Conservation (phyloP, 2,888 invertebrate genomes). For the Xylota segnis region DNA sequence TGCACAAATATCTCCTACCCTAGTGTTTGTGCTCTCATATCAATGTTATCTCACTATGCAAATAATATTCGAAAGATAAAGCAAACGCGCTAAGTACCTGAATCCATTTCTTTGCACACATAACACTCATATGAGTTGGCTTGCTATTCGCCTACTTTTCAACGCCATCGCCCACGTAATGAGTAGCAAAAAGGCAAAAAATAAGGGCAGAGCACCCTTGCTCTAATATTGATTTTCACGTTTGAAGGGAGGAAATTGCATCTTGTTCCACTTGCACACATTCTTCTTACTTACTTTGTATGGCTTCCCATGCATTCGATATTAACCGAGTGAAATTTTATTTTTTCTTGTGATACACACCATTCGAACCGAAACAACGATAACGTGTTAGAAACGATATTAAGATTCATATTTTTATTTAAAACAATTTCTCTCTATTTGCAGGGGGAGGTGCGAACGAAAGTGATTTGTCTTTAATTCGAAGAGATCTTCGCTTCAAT, state of each 20-base stretch:
- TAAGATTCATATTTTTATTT: constrained; percentile 12
- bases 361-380: constrained; percentile 70
- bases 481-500: constrained; percentile 79
- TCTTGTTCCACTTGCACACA: constrained; percentile 66
- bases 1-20: constrained; percentile 2
- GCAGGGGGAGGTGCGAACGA: constrained; percentile 84
- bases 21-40: constrained; percentile 8
- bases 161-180: constrained; percentile 5
- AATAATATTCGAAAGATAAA: constrained; percentile 27
- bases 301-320: constrained; percentile 67
- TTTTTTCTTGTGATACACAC: constrained; percentile 42
- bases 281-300: constrained; percentile 46
- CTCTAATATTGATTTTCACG: constrained; percentile 66
- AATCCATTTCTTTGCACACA: constrained; percentile 18
- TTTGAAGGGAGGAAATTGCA: constrained; percentile 47
- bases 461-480: constrained; percentile 81
- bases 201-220: constrained; percentile 56
- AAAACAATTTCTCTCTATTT: constrained; percentile 71
- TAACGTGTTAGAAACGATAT: constrained; percentile 26
- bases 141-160: background rate
- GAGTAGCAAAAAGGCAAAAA: constrained; percentile 3
- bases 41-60: constrained; percentile 57
- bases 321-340: constrained; percentile 49
- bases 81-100: constrained; percentile 1
- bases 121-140: constrained; percentile 5